Conservation (phyloP, 2,113 vertebrate genomes). For the Rousettus leschenaultii region DNA sequence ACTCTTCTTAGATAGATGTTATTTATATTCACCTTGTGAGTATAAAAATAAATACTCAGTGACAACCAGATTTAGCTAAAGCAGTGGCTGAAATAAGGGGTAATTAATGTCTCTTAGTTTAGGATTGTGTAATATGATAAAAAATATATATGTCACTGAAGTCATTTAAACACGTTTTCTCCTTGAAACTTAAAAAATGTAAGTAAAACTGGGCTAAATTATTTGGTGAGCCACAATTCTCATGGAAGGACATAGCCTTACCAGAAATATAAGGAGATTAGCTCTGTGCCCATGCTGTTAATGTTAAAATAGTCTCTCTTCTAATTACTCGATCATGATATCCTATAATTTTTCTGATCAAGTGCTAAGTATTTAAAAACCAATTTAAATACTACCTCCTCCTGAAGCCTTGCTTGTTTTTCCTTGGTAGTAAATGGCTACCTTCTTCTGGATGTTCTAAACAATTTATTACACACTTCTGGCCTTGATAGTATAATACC, state of each 20-base stretch:
- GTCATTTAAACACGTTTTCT: not conserved
- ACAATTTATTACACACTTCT: not conserved
- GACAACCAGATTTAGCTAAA: slow-evolving; percentile 24
- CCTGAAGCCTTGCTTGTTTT: not conserved
- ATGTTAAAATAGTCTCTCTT: not conserved
- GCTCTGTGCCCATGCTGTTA: not conserved
- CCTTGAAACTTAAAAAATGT: not conserved
- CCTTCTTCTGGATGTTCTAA: not conserved
- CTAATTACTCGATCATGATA: not conserved
- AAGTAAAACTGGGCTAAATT: not conserved
- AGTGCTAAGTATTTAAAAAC: not conserved
- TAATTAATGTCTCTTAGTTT: not conserved
- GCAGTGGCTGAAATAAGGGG: not conserved
- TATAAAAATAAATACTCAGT: slow-evolving; percentile 37
- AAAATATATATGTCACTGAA: not conserved
- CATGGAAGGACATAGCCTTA: not conserved
- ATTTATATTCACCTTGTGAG: slow-evolving; percentile 14
- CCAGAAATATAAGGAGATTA: not conserved
- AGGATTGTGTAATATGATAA: not conserved
- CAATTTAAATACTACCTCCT: not conserved
- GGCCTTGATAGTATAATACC: not conserved
- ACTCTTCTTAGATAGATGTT: not conserved
- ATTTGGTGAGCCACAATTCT: not conserved
- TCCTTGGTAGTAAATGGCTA: not conserved
- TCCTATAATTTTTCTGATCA: not conserved